Evolutionary conservation across 2,888 invertebrate genomes (phyloP), one percentile per base, ranked within the genome.

Genomic region (Pemphredon lugubris): DNA sequence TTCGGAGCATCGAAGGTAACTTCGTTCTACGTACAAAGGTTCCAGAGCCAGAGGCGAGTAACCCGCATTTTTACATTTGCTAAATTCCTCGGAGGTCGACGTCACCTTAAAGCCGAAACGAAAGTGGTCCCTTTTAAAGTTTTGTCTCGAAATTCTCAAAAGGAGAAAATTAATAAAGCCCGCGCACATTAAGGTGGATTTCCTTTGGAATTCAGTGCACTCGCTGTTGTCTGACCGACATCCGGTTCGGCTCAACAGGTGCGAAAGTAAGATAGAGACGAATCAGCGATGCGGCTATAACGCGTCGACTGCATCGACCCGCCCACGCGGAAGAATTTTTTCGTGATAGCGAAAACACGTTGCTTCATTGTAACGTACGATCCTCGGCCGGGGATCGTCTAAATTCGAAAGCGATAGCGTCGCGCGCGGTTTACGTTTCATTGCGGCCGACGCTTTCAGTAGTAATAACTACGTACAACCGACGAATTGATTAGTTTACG

Each of bases 211-310:
- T 64, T 59, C 63, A 55, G 69, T 73, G 57, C 67, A 47, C 63
- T 48, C 51, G 63, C 59, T 79, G 77, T 79, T 76, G 84, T 85
- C 84, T 85, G 78, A 73, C 74, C 63, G 73, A 82, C 80, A 85
- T 85, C 85, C 85, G 83, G 82, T 80, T 75, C 32, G 23, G 30
- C 30, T 39, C 45, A 45, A 64, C 74, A 79, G 72, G 75, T 78
- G 76, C 14, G 30, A 48, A 58, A 55, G 34, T 32, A 20, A 67
- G 66, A 73, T 61, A 61, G 51, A 53, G 47, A 53, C 55, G 48
- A 48, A 40, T 37, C 37, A 45, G 48, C 30, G 26, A 34, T 20
- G 6, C 11, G 7, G 18, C 9, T 11, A 40, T 16, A 16, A 5
- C 23, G 44, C 14, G 11, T 42, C 42, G 42, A 11, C 23, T 11